Evolutionary conservation across 64 coral and sea anemone genomes (phyloP), one percentile per base, ranked within the genome.

Genomic region (Platygyra sinensis): DNA sequence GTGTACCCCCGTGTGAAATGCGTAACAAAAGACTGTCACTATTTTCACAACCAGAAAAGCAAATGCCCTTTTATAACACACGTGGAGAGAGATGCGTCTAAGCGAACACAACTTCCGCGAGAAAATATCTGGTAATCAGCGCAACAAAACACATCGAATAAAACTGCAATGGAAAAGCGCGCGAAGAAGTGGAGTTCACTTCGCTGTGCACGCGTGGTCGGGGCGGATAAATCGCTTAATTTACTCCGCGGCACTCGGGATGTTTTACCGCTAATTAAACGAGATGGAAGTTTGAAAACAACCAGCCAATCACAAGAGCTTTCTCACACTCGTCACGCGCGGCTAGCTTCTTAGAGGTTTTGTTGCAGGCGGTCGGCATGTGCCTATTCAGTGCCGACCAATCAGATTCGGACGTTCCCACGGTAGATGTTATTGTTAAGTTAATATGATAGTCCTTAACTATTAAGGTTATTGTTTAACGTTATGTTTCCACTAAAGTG

Each of bases 291-390:
- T 83, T 65, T 83, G 60, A 39, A 50, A 64, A 32, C 57, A 80
- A 46, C 18, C 25, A 32, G 20, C 83, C 83, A 92, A 87, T 92
- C 82, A 80, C 9, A 18, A 11, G 24, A 83, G 25, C 32, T 69
- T 80, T 92, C 90, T 87, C 90, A 92, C 82, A 86, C 83, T 92
- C 82, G 90, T 92, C 83, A 73, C 83, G 75, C 90, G 81, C 51
- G 49, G 75, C 15, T 72, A 62, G 54, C 54, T 74, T 62, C 74
- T 67, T 77, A 30, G 27, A 15, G 22, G 71, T 74, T 80, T 87
- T 87, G 83, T 92, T 20, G 74, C 75, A 28, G 32, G 60, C 59
- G 72, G 74, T 52, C 72, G 90, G 79, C 90, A 86, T 87, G 90
- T 92, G 90, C 84, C 90, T 87, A 87, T 87, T 86, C 30, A 69